Evolutionary conservation across 1,140 invertebrate genomes (phyloP), one percentile per base, ranked within the genome.

Genomic region (Plectrocnemia conspersa): DNA sequence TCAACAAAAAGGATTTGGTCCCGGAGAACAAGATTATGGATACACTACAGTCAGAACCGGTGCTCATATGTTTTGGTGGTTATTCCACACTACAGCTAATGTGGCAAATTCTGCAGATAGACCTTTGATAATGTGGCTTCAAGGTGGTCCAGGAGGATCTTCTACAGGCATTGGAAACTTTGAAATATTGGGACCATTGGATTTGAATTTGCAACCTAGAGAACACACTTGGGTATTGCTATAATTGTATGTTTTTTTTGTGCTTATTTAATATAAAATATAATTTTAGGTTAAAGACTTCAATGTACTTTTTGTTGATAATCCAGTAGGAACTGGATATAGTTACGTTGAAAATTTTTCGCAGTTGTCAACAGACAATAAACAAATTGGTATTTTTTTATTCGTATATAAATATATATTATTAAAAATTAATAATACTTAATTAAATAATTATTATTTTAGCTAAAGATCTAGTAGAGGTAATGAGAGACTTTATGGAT

Each of bases 51-150:
- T 91, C 0, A 77, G 87, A 3, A 68, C 77, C 3, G 77, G 81
- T 0, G 86, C 88, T 0, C 76, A 88, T 35, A 88, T 89, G 79
- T 91, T 91, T 66, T 91, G 86, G 76, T 91, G 88, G 86, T 65
- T 91, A 2, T 88, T 87, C 65, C 85, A 86, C 60, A 82, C 83
- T 1, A 81, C 78, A 0, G 81, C 79, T 2, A 65, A 75, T 66
- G 75, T 82, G 0, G 56, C 68, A 11, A 69, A 72, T 25, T 77
- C 76, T 41, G 77, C 77, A 0, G 79, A 84, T 4, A 76, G 77
- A 54, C 88, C 88, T 0, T 63, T 91, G 15, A 68, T 89, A 2
- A 79, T 91, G 19, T 91, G 88, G 88, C 70, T 90, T 1, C 86
- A 89, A 72, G 86, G 82, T 25, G 84, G 84, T 4, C 84, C 84